Base-by-base conservation (phyloP, 2,888 invertebrate species). In the Watsonalla binaria region DNA sequence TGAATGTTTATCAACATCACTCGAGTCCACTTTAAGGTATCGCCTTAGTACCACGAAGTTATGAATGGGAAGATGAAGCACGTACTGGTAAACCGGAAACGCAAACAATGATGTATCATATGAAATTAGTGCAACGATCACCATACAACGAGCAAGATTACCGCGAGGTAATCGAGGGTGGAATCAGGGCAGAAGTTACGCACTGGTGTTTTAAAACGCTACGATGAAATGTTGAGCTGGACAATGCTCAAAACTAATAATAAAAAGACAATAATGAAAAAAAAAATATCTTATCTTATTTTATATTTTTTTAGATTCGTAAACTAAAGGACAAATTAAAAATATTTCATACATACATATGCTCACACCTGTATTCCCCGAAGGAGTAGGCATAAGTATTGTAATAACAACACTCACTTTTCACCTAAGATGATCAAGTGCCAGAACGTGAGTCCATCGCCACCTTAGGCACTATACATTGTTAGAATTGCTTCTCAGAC, bases 41-140 rank as follows among this genome's bases (percentile, higher is more conserved):
- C 11, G 0, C 11, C 6, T 37, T 37, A 11, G 11, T 11, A 11
- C 42, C 42, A 51, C 14, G 46, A 51, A 56, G 56, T 56, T 54
- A 56, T 65, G 66, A 68, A 66, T 69, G 68, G 64, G 61, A 65
- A 67, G 63, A 71, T 75, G 37, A 42, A 11, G 42, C 24, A 24
- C 68, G 70, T 62, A 51, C 45, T 52, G 35, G 61, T 62, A 70
- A 66, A 82, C 85, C 87, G 88, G 89, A 89, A 89, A 78, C 68
- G 39, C 50, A 60, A 73, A 88, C 88, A 89, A 89, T 85, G 80
- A 72, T 59, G 63, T 75, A 80, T 82, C 78, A 74, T 62, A 71
- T 62, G 69, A 81, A 80, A 84, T 84, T 80, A 81, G 80, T 83
- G 74, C 76, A 68, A 55, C 58, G 72, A 82, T 76, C 72, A 68